A percentile compares a stretch with the other conserved stretches of the same genome.
Evolutionary conservation across 2,888 invertebrate species (phyloP).

Genomic region (Anticlea derivata): DNA sequence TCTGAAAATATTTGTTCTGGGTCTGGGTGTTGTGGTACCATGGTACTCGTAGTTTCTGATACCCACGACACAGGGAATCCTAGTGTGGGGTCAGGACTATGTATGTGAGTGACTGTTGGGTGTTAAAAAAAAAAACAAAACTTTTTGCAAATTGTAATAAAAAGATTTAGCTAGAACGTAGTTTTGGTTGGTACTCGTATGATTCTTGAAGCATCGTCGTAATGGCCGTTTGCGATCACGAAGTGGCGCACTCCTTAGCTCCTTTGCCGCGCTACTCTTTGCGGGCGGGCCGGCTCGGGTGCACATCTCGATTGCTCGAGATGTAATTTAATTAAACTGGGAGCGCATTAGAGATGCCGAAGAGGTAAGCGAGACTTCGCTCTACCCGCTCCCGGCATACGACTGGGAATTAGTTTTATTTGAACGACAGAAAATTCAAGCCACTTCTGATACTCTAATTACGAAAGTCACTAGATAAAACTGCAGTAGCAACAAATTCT

Average conservation of each 20-base stretch:
- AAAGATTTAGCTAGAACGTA: constrained; percentile 7
- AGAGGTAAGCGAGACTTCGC: constrained; percentile 56
- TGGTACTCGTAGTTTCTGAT: no score
- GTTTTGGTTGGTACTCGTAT: no score
- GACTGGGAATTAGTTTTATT: constrained; percentile 48
- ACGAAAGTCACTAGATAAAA: constrained; percentile 11
- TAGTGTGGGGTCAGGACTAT: no score
- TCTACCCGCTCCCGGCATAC: constrained; percentile 43
- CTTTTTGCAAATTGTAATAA: constrained; percentile 8
- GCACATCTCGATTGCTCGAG: constrained; percentile 56
- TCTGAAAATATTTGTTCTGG: no score
- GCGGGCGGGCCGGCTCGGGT: constrained; percentile 40
- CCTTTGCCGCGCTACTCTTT: constrained; percentile 43
- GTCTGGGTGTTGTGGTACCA: no score
- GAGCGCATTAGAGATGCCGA: constrained; percentile 60
- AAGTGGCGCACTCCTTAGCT: constrained; percentile 4
- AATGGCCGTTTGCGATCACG: constrained; percentile 33
- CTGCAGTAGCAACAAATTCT: constrained; percentile 7
- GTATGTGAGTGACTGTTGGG: no score
- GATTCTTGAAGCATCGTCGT: constrained; percentile 24
- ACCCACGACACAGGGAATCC: no score
- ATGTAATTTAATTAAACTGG: constrained; percentile 73
- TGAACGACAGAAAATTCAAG: constrained; percentile 42
- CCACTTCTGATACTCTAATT: constrained; percentile 33
- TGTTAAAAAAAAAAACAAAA: no score